Evolutionary conservation across 2,888 invertebrate genomes (phyloP).

Genomic region (Nemurella pictetii): DNA sequence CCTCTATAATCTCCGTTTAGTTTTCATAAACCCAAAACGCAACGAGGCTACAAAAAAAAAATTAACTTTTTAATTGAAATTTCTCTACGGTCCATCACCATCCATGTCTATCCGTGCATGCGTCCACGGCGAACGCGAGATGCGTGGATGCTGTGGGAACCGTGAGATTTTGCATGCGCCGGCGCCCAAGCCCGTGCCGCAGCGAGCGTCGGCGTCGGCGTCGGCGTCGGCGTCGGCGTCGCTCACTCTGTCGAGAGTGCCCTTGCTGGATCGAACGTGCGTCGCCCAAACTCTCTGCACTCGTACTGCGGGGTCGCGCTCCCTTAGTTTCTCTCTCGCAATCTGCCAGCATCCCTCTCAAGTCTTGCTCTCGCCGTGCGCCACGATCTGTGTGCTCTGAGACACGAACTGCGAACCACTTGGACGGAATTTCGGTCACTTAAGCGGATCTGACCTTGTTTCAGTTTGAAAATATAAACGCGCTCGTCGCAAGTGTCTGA

Average conservation of each 20-base stretch:
- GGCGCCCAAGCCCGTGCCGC: neutral
- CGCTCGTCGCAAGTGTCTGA: too few relatives aligned
- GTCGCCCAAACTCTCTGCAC: too few relatives aligned
- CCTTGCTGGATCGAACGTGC: neutral
- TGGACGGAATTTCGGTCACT: too few relatives aligned
- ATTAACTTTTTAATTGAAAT: neutral
- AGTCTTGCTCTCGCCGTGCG: too few relatives aligned
- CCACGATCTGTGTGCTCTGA: neutral
- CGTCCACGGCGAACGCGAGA: too few relatives aligned
- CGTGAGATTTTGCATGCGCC: neutral
- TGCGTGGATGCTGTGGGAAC: neutral
- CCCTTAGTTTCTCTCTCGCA: neutral
- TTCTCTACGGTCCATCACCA: neutral
- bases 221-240: neutral
- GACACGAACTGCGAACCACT: too few relatives aligned
- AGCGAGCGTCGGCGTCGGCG: neutral
- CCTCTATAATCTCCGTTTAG: too few relatives aligned
- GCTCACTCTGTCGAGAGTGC: neutral
- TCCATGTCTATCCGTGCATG: neutral
- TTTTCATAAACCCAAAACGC: too few relatives aligned
- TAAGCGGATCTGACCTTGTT: too few relatives aligned
- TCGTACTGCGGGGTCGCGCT: neutral
- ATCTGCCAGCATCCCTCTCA: neutral
- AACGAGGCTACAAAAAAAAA: neutral
- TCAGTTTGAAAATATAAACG: too few relatives aligned